Evolutionary conservation across 2,888 invertebrate species (phyloP), one percentile per base, ranked within the genome.

Genomic region (Parochlus steinenii): DNA sequence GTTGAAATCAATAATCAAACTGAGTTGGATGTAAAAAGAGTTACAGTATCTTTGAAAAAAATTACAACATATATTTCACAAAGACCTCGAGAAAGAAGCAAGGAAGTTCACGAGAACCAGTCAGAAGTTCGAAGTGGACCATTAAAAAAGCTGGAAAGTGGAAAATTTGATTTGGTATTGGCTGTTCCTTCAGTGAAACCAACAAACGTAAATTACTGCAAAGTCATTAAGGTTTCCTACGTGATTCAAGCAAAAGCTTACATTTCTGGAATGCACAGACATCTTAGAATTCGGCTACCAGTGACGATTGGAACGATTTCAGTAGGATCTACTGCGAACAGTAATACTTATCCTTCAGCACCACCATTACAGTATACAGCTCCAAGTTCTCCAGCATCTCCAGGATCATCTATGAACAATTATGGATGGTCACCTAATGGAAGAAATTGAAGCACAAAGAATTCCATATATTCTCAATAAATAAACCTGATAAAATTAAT

Each of bases 271-370:
- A 20, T 36, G 16, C 18, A 17, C 24, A 8, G 18, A 17, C 19
- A 17, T 19, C 36, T 24, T 11, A 15, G 16, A 2, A 8, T 36
- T 2, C 10, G 23, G 18, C 10, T 36, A 10, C 36, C 36, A 30
- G 30, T 36, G 1, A 30, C 24, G 3, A 15, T 36, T 16, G 36
- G 36, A 24, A 36, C 36, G 6, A 19, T 36, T 22, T 30, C 36
- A 6, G 12, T 30, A n/a, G n/a, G n/a, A n/a, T n/a, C n/a, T n/a
- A n/a, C n/a, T n/a, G n/a, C n/a, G n/a, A n/a, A n/a, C n/a, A n/a
- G n/a, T n/a, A n/a, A n/a, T n/a, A n/a, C n/a, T n/a, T n/a, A n/a
- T n/a, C n/a, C n/a, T n/a, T n/a, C n/a, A n/a, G n/a, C n/a, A n/a
- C n/a, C n/a, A n/a, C n/a, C n/a, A n/a, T n/a, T n/a, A n/a, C n/a